phyloP scores from a whole-genome alignment of 2,113 vertebrate genomes.

The Thryonomys swinderianus region DNA sequence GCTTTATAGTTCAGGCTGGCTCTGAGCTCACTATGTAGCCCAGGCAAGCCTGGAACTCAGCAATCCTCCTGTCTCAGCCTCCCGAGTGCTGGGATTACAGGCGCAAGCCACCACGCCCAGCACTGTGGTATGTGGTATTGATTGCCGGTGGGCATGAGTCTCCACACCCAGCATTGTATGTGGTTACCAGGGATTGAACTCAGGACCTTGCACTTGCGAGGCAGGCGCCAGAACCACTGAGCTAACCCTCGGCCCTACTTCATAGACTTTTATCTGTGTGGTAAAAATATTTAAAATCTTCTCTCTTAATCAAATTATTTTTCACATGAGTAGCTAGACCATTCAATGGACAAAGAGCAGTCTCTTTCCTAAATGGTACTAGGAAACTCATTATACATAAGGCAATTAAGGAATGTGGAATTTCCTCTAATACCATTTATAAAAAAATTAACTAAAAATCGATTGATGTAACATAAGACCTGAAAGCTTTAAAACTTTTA shows the following conservation, averaged over 20 bases:
- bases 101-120: no score
- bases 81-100: no score
- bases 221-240: background rate
- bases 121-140: no score
- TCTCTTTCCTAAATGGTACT: background rate
- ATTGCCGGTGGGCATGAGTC: no score
- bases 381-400: background rate
- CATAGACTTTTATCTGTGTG: background rate
- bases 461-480: background rate
- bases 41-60: no score
- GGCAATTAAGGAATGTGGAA: background rate
- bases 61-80: no score
- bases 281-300: background rate
- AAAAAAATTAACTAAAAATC: background rate
- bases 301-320: background rate
- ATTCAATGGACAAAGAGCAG: background rate
- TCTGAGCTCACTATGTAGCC: no score
- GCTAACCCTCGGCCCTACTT: background rate
- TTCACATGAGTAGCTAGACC: background rate
- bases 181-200: no score
- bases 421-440: background rate
- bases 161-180: no score
- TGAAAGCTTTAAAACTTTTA: background rate
- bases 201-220: no score
- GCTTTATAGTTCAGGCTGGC: no score